phyloP scores from a whole-genome alignment of 1,140 invertebrate species.

The Mylabris phalerata region DNA sequence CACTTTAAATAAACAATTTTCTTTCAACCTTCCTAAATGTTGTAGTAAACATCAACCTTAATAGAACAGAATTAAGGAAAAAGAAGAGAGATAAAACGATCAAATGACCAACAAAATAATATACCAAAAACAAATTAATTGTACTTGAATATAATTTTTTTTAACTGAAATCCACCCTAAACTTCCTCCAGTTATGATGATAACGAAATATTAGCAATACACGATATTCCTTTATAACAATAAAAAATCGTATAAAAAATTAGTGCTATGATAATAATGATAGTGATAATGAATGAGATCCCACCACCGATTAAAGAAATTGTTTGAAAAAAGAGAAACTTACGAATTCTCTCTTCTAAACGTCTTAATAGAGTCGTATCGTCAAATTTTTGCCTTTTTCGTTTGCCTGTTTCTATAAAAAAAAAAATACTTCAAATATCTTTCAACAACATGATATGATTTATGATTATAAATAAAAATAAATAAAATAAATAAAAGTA shows the following conservation, averaged over 20 bases:
- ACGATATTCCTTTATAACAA: too few species aligned
- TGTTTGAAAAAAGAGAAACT: slow-evolving; percentile 41
- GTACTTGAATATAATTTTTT: too few species aligned
- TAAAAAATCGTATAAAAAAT: neutral
- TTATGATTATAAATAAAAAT: slow-evolving; percentile 32
- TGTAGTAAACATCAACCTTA: too few species aligned
- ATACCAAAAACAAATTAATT: too few species aligned
- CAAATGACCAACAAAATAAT: too few species aligned
- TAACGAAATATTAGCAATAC: too few species aligned
- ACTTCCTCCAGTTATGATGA: too few species aligned
- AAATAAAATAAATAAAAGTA: slow-evolving; percentile 8
- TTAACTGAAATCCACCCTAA: too few species aligned
- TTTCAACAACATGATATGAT: slow-evolving; percentile 28
- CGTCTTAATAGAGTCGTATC: slow-evolving; percentile 48
- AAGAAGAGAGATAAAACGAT: too few species aligned
- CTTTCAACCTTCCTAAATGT: too few species aligned
- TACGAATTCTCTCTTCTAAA: slow-evolving; percentile 50
- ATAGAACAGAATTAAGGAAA: too few species aligned
- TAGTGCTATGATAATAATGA: neutral
- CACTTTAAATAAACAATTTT: slow-evolving; percentile 5
- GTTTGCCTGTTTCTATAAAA: slow-evolving; percentile 47
- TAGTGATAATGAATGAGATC: neutral
- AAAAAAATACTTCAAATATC: slow-evolving; percentile 22
- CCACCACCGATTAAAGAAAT: slow-evolving; percentile 27
- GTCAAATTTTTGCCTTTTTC: slow-evolving; percentile 55